Conservation (phyloP, 1,140 invertebrate species). For the Druon quercuslanigerum region DNA sequence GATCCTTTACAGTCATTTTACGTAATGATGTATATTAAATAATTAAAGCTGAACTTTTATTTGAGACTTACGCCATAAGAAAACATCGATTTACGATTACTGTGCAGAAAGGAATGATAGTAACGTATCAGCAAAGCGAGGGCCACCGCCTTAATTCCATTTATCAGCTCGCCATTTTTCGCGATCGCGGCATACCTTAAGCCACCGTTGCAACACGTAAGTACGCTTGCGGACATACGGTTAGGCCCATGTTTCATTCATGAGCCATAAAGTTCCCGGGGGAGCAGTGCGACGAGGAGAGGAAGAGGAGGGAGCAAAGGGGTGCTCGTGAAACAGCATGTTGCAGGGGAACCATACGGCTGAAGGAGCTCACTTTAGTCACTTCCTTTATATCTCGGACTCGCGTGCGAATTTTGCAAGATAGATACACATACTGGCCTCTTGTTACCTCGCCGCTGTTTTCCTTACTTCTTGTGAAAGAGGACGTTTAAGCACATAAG, state of each 20-base stretch:
- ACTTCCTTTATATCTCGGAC: slow-evolving; percentile 43
- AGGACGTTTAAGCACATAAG: slow-evolving; percentile 43
- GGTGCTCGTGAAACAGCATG: slow-evolving; percentile 34
- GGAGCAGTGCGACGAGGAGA: slow-evolving; percentile 30
- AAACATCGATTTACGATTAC: too few species aligned
- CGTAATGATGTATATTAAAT: too few species aligned
- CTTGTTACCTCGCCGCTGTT: slow-evolving; percentile 36
- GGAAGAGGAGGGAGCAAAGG: slow-evolving; percentile 32
- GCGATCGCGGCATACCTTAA: slow-evolving; percentile 57
- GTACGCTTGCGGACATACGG: slow-evolving; percentile 59
- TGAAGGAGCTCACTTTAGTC: slow-evolving; percentile 18
- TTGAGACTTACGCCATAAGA: too few species aligned
- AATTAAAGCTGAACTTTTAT: too few species aligned
- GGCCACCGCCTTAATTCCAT: slow-evolving; percentile 58
- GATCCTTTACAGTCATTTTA: too few species aligned
- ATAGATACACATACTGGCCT: slow-evolving; percentile 35
- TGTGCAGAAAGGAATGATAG: too few species aligned
- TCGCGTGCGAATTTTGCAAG: slow-evolving; percentile 41
- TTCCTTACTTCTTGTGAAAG: slow-evolving; percentile 32
- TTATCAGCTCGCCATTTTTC: slow-evolving; percentile 62
- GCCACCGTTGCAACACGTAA: slow-evolving; percentile 62
- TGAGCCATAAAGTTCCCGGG: slow-evolving; percentile 68
- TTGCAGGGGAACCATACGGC: slow-evolving; percentile 33
- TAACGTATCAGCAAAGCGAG: neutral
- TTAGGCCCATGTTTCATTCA: slow-evolving; percentile 70